A percentile compares a stretch with the other conserved stretches of the same genome.
phyloP scores from a whole-genome alignment of 2,888 invertebrate genomes.

The Nematopogon swammerdamellus region DNA sequence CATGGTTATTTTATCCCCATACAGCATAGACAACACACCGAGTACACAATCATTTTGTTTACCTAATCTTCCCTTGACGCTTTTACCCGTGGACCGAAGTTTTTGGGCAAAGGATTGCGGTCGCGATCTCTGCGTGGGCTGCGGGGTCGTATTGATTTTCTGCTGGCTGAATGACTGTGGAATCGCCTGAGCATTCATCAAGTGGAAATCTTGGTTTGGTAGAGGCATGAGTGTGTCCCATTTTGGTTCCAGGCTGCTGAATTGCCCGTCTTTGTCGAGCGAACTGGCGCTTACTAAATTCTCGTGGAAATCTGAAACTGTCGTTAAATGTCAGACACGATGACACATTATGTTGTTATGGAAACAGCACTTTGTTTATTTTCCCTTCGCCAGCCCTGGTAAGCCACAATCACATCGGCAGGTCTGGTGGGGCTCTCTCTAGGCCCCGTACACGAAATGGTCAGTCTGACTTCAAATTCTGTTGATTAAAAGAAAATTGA shows the following conservation, averaged over 20 bases:
- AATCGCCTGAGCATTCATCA: conserved; percentile 29
- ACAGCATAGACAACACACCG: too few species aligned
- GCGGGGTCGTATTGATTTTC: conserved; percentile 8
- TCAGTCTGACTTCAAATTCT: too few species aligned
- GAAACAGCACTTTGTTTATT: conserved; percentile 1
- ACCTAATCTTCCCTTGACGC: conserved; percentile 69
- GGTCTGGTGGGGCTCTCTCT: too few species aligned
- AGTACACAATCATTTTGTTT: too few species aligned
- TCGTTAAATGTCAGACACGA: too few species aligned
- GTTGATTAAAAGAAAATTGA: too few species aligned
- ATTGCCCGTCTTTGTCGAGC: conserved; percentile 33
- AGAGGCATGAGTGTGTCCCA: conserved; percentile 38
- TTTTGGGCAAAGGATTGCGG: conserved; percentile 90
- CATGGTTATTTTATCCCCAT: too few species aligned
- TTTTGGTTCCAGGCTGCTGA: conserved; percentile 28
- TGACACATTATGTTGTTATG: neutral
- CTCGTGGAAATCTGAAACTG: conserved; percentile 64
- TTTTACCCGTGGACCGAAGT: conserved; percentile 78
- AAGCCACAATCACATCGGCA: too few species aligned
- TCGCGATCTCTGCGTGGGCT: conserved; percentile 31
- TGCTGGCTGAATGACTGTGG: conserved; percentile 12
- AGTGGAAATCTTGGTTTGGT: conserved; percentile 45
- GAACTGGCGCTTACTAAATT: conserved; percentile 46
- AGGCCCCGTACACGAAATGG: too few species aligned
- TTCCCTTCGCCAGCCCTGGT: too few species aligned